Base-by-base conservation (phyloP, 2,113 vertebrate species). In the Nibea albiflora region DNA sequence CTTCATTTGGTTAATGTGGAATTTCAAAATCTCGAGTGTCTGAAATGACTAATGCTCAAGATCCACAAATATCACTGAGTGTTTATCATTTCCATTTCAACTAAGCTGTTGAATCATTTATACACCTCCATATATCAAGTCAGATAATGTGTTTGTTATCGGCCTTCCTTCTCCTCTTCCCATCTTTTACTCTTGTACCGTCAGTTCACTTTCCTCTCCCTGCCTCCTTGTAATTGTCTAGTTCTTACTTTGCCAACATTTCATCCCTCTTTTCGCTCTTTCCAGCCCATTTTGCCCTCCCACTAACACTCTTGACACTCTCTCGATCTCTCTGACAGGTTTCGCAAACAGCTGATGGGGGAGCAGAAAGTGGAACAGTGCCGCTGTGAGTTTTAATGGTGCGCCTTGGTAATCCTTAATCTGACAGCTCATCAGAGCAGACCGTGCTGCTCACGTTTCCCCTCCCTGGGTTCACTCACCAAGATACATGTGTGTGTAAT, bases 351-450 rank as follows among this genome's bases (percentile, higher is more conserved):
- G 61, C 73, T 92, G 72, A 83, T 78, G 69, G 63, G 64, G 44
- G 39, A 82, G 78, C 63, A 73, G 73, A 17, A 76, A 81, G 76
- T 75, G 75, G 61, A 82, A 84, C 66, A 62, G 52, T 53, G 50
- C 24, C 11, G 65, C 69, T 85, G 81, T 46, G 71, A 68, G 52
- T 79, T 86, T 86, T 85, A 86, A 89, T 84, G 78, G 56, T 73
- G 60, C 39, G 83, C 42, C 58, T 28, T 81, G 78, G 76, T 91
- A 83, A 91, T 90, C 74, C 58, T 71, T 87, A 58, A 87, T 92
- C 89, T 89, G 82, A 92, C 88, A 88, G 85, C 69, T 84, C 80
- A 86, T 90, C 87, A 88, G 65, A 70, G 52, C 63, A 56, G 19
- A 42, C 39, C 28, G 9, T 69, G 66, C 82, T 80, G 50, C 67